These are phyloP conservation scores for Gymnarchus niloticus DNA, from an alignment of 2,113 vertebrate species.

Conservation along the genomic window DNA sequence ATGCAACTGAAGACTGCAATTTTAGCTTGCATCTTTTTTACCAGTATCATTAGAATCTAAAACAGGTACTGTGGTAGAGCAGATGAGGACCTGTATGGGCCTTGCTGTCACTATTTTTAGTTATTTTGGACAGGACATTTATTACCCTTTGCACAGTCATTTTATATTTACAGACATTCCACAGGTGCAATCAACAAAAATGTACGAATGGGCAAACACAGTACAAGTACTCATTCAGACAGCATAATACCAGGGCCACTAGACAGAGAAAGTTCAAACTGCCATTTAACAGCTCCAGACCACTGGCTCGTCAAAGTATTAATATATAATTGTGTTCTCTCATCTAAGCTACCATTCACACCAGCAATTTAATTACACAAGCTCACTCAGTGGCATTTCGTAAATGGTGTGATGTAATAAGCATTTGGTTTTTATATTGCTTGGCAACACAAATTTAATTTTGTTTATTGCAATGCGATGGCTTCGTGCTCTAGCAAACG, in stretches of 20 bases:
- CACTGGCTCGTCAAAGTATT: no score
- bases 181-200: constrained; percentile 1
- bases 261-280: no score
- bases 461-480: background rate
- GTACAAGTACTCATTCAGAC: no score
- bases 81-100: background rate
- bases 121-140: background rate
- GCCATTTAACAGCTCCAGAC: no score
- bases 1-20: background rate
- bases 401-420: no score
- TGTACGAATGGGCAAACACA: no score
- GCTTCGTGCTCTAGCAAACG: background rate
- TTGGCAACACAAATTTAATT: background rate
- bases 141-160: background rate
- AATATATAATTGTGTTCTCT: no score
- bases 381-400: background rate
- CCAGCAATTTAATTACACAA: background rate
- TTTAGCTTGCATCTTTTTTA: background rate
- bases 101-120: background rate
- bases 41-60: background rate
- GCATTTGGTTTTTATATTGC: no score
- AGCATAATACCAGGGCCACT: no score
- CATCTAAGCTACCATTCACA: no score
- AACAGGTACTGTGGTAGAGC: background rate
- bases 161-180: background rate